Percentiles rank a stretch among this genome's conserved stretches.
Evolutionary conservation across 2,888 invertebrate species (phyloP).

Genomic region (Teinopalpus imperialis): DNA sequence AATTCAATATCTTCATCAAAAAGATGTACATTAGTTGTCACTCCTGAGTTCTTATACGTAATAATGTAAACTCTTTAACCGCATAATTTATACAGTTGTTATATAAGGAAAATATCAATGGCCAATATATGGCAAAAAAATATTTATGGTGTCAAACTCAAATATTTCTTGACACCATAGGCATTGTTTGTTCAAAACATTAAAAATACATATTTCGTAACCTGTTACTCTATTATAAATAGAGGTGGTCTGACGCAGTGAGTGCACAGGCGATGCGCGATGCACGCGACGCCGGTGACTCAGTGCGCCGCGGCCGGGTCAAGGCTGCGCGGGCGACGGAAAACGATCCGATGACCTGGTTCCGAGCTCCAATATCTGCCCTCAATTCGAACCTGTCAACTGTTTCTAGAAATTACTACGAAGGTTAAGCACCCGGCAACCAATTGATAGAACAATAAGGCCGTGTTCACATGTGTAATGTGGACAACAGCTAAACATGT

Average conservation of each 20-base stretch:
- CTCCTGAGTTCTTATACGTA: no score
- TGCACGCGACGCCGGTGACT: slow-evolving; percentile 50
- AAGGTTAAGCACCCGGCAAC: slow-evolving; percentile 4
- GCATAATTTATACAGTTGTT: no score
- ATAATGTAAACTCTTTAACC: no score
- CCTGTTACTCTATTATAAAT: slow-evolving; percentile 31
- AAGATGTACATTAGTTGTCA: no score
- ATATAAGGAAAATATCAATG: no score
- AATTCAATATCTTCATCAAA: no score
- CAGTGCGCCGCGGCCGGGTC: slow-evolving; percentile 44
- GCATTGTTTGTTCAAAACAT: no score
- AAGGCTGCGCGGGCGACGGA: slow-evolving; percentile 51
- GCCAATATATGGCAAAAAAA: no score
- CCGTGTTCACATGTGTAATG: not conserved
- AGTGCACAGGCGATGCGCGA: slow-evolving; percentile 27
- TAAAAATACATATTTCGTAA: slow-evolving; percentile 29
- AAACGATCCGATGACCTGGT: slow-evolving; percentile 55
- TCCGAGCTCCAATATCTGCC: slow-evolving; percentile 55
- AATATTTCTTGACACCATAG: slow-evolving; percentile 1
- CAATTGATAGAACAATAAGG: slow-evolving; percentile 3
- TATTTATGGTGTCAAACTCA: no score
- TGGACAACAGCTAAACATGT: no score
- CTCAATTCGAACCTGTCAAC: slow-evolving; percentile 39
- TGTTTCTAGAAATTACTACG: slow-evolving; percentile 27
- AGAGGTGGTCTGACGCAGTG: slow-evolving; percentile 25